phyloP scores from a whole-genome alignment of 2,113 vertebrate species.

The Rhynchomys soricoides region DNA sequence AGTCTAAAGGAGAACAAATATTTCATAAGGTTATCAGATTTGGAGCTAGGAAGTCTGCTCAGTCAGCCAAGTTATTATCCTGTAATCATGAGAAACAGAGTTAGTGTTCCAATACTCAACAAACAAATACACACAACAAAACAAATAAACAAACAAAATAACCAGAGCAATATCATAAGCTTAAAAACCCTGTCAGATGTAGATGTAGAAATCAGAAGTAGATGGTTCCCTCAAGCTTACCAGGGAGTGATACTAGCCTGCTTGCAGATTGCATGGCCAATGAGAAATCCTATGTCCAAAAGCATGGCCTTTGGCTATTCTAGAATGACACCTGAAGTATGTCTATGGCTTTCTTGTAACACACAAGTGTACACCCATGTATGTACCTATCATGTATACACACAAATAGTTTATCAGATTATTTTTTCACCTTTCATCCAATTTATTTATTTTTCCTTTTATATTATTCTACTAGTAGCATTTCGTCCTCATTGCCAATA shows the following conservation, averaged over 20 bases:
- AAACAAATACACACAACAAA: too few species aligned
- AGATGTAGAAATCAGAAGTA: neutral
- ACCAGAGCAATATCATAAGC: neutral
- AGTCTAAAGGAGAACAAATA: too few species aligned
- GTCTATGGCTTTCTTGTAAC: too few species aligned
- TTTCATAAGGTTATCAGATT: neutral
- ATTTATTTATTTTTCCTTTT: neutral
- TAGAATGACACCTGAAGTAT: neutral
- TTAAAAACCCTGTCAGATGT: neutral
- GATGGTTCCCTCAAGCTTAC: neutral
- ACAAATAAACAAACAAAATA: neutral
- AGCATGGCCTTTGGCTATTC: accelerated
- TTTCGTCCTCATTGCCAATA: accelerated
- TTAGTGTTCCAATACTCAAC: neutral
- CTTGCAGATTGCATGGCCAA: too few species aligned
- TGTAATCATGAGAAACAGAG: neutral
- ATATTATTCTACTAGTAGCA: neutral
- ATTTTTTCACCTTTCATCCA: neutral
- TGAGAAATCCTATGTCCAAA: neutral
- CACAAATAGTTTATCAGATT: neutral
- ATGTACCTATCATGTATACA: neutral
- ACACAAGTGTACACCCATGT: neutral
- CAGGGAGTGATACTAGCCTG: too few species aligned
- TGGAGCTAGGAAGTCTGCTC: too few species aligned
- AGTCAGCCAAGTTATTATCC: neutral